Percentiles rank a stretch among this genome's conserved stretches.
These are phyloP conservation scores for Dromas ardeola DNA, from an alignment of 2,113 vertebrate genomes.

Conservation along the genomic window DNA sequence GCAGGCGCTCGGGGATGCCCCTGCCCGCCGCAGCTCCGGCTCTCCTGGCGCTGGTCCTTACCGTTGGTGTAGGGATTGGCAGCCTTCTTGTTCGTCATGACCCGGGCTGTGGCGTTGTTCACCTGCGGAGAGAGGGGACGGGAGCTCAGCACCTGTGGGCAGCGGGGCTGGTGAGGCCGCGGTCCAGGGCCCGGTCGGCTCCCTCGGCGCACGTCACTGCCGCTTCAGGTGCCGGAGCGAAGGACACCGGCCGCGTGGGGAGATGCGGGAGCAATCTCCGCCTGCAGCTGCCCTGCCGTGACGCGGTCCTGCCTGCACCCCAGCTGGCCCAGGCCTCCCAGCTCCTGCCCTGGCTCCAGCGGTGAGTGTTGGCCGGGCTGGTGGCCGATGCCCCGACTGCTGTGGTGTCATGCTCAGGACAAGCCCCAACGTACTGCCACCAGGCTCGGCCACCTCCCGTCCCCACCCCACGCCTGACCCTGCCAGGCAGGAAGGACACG, in stretches of 20 bases:
- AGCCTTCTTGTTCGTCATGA: slow-evolving; percentile 97
- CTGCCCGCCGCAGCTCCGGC: background rate
- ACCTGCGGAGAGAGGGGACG: slow-evolving; percentile 76
- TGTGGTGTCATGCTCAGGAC: background rate
- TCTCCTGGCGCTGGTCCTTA: slow-evolving; percentile 44
- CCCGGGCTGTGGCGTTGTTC: slow-evolving; percentile 93
- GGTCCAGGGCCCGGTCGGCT: background rate
- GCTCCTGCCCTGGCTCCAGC: background rate
- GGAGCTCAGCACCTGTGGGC: background rate
- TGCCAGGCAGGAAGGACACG: background rate
- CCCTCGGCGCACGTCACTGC: background rate
- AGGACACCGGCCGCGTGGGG: background rate
- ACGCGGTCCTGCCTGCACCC: background rate
- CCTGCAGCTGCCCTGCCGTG: background rate
- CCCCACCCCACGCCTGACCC: background rate
- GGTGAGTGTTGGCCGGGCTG: accelerated
- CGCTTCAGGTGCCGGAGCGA: background rate
- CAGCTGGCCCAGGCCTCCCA: background rate
- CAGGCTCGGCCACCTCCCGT: background rate
- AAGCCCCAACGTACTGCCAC: background rate
- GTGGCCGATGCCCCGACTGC: background rate
- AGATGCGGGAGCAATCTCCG: background rate
- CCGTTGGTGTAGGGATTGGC: slow-evolving; percentile 92
- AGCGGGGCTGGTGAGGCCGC: background rate
- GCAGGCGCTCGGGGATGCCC: accelerated